phyloP scores from a whole-genome alignment of 1,140 invertebrate genomes.

The Papilio machaon region DNA sequence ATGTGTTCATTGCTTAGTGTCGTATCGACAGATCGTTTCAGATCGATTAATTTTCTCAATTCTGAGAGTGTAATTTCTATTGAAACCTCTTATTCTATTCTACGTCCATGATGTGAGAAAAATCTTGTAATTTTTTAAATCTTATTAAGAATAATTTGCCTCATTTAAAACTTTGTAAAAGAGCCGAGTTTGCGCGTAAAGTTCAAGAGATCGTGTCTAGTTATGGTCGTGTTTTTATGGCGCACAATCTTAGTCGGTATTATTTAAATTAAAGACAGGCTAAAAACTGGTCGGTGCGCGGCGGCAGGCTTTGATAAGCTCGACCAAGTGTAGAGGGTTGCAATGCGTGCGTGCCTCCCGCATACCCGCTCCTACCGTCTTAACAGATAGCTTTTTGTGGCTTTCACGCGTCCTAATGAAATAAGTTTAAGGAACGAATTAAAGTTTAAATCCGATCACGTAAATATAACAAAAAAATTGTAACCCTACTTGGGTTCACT shows the following conservation, averaged over 20 bases:
- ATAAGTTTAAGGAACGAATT: constrained; percentile 17
- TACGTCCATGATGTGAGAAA: not conserved
- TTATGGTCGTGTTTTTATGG: constrained; percentile 41
- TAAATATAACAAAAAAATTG: not conserved
- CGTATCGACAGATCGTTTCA: not conserved
- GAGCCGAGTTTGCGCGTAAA: constrained; percentile 36
- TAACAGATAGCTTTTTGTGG: constrained; percentile 27
- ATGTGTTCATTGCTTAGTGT: not conserved
- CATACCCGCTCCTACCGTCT: constrained; percentile 5
- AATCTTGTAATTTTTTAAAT: not conserved
- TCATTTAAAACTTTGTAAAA: not conserved
- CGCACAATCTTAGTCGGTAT: constrained; percentile 42
- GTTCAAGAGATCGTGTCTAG: constrained; percentile 40
- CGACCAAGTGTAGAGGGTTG: constrained; percentile 41
- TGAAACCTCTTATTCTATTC: not conserved
- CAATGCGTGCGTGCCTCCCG: constrained; percentile 41
- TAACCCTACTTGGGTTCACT: not conserved
- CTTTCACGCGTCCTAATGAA: constrained; percentile 18
- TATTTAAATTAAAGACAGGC: constrained; percentile 50
- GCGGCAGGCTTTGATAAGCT: constrained; percentile 52
- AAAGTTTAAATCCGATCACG: constrained; percentile 13
- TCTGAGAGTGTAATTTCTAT: not conserved
- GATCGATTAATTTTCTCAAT: not conserved
- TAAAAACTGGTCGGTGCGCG: constrained; percentile 49
- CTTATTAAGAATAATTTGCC: not conserved